Evolutionary conservation across 2,113 vertebrate species (phyloP).

Genomic region (Chinchilla lanigera): DNA sequence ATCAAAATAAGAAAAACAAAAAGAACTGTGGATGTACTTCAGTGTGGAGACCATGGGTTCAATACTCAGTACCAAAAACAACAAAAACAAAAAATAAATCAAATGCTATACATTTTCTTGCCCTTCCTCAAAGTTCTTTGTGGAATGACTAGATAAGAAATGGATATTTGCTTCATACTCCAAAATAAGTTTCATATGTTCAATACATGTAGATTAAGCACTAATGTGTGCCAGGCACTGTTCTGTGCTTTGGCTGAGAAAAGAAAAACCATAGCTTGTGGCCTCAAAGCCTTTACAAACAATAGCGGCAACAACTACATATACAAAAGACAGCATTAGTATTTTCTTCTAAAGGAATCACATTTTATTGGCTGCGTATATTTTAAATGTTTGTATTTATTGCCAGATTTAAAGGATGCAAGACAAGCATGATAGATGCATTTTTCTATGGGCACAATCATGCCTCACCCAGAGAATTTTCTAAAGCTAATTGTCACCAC

Average conservation of each 20-base stretch:
- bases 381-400: constrained; percentile 71
- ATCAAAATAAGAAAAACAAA: neutral
- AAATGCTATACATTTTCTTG: constrained; percentile 10
- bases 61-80: neutral
- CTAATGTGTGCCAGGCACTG: neutral
- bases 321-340: neutral
- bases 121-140: neutral
- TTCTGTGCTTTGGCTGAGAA: neutral
- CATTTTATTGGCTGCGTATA: constrained; percentile 74
- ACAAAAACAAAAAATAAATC: neutral
- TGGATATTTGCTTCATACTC: neutral
- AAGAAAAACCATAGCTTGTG: neutral
- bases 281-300: neutral
- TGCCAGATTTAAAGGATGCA: constrained; percentile 64
- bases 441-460: constrained; percentile 79
- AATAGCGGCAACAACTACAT: constrained; percentile 31
- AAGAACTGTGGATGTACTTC: neutral
- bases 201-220: neutral
- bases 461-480: constrained; percentile 58
- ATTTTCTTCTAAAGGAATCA: constrained; percentile 41
- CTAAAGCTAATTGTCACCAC: constrained; percentile 77
- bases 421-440: constrained; percentile 61
- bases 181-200: constrained; percentile 17
- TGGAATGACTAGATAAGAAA: neutral
- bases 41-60: neutral